phyloP scores from a whole-genome alignment of 2,113 vertebrate species.

The Psophia crepitans region DNA sequence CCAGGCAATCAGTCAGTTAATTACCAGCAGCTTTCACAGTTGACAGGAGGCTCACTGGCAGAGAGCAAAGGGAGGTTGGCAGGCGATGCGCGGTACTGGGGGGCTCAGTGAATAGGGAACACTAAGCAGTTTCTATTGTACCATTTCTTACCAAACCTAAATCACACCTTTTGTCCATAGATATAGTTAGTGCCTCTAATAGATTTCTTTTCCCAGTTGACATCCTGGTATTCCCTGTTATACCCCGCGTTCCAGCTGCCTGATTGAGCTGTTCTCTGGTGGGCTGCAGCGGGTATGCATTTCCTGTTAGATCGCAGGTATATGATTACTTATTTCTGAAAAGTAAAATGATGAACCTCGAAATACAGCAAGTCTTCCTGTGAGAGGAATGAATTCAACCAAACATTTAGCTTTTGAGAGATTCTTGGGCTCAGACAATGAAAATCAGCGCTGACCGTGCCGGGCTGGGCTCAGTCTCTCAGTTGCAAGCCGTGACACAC shows the following conservation, averaged over 20 bases:
- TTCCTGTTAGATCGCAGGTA: not conserved
- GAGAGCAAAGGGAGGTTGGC: not conserved
- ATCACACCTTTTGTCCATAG: not conserved
- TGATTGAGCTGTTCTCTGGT: not conserved
- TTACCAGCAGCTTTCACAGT: not conserved
- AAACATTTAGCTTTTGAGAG: not conserved
- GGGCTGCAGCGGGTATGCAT: not conserved
- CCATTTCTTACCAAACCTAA: not conserved
- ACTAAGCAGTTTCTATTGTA: not conserved
- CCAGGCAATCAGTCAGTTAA: not conserved
- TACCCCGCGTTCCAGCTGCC: not conserved
- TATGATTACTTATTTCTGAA: not conserved
- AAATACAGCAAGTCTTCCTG: not conserved
- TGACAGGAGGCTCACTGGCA: not conserved
- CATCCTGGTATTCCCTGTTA: not conserved
- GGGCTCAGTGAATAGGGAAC: not conserved
- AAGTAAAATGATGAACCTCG: not conserved
- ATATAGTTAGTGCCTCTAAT: not conserved
- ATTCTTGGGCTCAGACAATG: not conserved
- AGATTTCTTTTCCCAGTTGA: not conserved
- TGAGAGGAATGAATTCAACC: not conserved
- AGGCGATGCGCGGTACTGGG: not conserved
- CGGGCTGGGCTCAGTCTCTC: not conserved
- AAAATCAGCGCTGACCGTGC: accelerated
- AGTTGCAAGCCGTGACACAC: not conserved